Percentiles rank a stretch among this genome's conserved stretches.
Evolutionary conservation across 1,140 invertebrate genomes (phyloP).

Genomic region (Periplaneta americana): DNA sequence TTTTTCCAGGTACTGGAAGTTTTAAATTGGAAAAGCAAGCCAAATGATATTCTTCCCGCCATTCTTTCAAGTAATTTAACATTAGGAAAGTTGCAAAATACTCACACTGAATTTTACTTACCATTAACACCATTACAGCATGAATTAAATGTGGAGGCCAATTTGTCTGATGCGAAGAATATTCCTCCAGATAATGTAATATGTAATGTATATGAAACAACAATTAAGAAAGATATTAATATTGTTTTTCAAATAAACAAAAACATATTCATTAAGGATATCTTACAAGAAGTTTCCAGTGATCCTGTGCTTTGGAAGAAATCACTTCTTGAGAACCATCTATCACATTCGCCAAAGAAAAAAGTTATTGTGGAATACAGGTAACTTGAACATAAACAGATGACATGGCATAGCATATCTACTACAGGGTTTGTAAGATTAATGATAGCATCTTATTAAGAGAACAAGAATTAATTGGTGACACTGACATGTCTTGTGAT

Average conservation of each 20-base stretch:
- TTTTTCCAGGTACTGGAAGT: not conserved
- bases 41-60: not conserved
- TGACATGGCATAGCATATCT: too few species aligned
- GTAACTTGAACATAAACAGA: too few species aligned
- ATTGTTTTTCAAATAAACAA: conserved; percentile 31
- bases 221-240: conserved; percentile 19
- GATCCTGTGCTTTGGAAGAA: conserved; percentile 5
- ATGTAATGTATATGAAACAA: conserved; percentile 27
- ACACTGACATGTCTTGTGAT: too few species aligned
- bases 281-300: conserved; percentile 27
- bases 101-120: not conserved
- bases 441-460: too few species aligned
- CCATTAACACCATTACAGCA: not conserved
- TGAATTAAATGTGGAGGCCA: not conserved
- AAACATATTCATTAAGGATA: conserved; percentile 33
- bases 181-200: conserved; percentile 37
- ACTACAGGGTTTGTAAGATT: too few species aligned
- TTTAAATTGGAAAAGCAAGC: not conserved
- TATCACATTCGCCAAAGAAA: conserved; percentile 25
- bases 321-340: conserved; percentile 15
- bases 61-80: not conserved
- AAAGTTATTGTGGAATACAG: conserved; percentile 75
- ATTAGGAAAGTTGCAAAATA: conserved; percentile 9
- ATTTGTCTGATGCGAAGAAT: not conserved
- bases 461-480: too few species aligned